These are phyloP conservation scores for Zoanthus sansibaricus DNA, from an alignment of 92 coral and sea anemone genomes.

Conservation along the genomic window DNA sequence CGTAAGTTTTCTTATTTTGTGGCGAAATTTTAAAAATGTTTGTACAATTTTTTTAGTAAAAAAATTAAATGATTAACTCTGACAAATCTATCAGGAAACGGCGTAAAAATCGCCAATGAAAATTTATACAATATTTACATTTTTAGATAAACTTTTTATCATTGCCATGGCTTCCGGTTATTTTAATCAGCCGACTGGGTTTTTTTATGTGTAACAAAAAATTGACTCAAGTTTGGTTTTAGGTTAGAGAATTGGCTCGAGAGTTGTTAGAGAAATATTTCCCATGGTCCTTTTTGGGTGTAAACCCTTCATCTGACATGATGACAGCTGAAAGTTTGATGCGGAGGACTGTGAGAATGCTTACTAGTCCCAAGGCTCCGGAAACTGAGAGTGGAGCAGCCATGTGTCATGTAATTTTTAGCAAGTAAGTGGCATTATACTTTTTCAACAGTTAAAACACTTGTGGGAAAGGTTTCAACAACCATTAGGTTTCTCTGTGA, in stretches of 20 bases:
- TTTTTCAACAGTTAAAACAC: too few relatives aligned
- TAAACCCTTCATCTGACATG: slow-evolving; percentile 36
- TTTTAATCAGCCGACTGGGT: too few relatives aligned
- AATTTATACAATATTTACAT: too few relatives aligned
- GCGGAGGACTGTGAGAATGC: slow-evolving; percentile 52
- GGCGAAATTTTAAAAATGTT: neutral
- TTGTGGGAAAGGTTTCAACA: too few relatives aligned
- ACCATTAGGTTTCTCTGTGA: too few relatives aligned
- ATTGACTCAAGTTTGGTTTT: neutral
- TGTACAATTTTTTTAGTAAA: too few relatives aligned
- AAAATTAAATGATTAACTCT: too few relatives aligned
- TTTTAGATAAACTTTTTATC: too few relatives aligned
- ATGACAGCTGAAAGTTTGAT: slow-evolving; percentile 40
- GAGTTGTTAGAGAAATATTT: slow-evolving; percentile 70
- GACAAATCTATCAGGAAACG: too few relatives aligned
- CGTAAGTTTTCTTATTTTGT: neutral
- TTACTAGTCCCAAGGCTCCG: slow-evolving; percentile 73
- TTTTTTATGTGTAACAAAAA: neutral
- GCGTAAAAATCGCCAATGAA: too few relatives aligned
- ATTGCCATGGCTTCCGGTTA: too few relatives aligned
- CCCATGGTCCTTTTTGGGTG: slow-evolving; percentile 53
- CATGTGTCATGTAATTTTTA: slow-evolving; percentile 64
- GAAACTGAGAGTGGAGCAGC: slow-evolving; percentile 79
- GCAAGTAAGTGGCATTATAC: slow-evolving; percentile 50
- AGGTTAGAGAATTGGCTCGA: slow-evolving; percentile 79